A percentile compares a stretch with the other conserved stretches of the same genome.
phyloP scores from a whole-genome alignment of 2,113 vertebrate species.

The Trogon melanurus region DNA sequence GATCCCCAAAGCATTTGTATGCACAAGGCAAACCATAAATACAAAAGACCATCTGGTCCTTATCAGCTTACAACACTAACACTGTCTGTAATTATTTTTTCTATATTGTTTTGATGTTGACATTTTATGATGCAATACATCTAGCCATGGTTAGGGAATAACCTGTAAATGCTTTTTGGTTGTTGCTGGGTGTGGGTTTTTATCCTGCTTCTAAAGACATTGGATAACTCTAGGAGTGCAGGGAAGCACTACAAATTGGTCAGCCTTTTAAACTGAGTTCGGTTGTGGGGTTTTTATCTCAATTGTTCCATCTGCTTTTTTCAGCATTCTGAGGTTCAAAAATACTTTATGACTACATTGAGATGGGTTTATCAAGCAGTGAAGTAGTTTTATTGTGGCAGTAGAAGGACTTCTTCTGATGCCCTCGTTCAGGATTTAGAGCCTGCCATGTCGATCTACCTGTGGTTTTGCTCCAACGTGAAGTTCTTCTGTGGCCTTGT shows the following conservation, averaged over 20 bases:
- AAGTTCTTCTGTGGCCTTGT: neutral
- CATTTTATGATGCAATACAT: constrained; percentile 75
- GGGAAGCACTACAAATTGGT: constrained; percentile 9
- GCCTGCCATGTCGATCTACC: neutral
- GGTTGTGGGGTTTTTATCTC: neutral
- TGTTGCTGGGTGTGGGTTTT: neutral
- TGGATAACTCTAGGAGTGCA: neutral
- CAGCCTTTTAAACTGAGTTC: neutral
- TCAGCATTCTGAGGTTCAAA: neutral
- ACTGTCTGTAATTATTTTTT: constrained; percentile 84
- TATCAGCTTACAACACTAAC: constrained; percentile 82
- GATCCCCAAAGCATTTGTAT: constrained; percentile 87
- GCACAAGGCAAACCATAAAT: constrained; percentile 80
- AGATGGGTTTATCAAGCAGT: neutral
- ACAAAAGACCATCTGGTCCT: constrained; percentile 87
- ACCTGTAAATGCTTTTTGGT: constrained; percentile 56
- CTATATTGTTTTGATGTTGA: constrained; percentile 83
- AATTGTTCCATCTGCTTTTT: constrained; percentile 13
- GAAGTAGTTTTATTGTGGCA: neutral
- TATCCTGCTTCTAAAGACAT: neutral
- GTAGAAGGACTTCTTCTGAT: neutral
- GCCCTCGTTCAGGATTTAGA: neutral
- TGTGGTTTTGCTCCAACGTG: neutral
- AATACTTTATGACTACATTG: neutral
- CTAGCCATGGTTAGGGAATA: constrained; percentile 68